A percentile compares a stretch with the other conserved stretches of the same genome.
Conservation (phyloP, 1,140 invertebrate species). For the Dryas iulia region DNA sequence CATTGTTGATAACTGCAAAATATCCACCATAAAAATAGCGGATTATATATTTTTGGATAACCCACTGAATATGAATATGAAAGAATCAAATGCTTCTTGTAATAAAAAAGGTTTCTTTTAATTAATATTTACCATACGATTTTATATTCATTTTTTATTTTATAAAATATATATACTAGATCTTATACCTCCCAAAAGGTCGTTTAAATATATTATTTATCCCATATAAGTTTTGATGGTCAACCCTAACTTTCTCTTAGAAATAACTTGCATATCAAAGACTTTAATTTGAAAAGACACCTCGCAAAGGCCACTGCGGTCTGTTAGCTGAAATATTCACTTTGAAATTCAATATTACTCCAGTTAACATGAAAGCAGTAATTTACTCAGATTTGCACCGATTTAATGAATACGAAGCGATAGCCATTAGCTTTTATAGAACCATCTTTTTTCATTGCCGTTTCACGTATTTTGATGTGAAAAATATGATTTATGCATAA, state of each 20-base stretch:
- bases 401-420: slow-evolving; percentile 28
- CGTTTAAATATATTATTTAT: not conserved
- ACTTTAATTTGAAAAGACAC: slow-evolving; percentile 34
- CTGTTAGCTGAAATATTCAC: slow-evolving; percentile 22
- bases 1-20: too few species aligned
- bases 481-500: slow-evolving; percentile 1
- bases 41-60: too few species aligned
- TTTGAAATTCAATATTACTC: slow-evolving; percentile 33
- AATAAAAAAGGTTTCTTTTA: too few species aligned
- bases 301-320: slow-evolving; percentile 23
- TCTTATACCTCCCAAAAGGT: not conserved
- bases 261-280: slow-evolving; percentile 29
- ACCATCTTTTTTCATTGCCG: slow-evolving; percentile 6
- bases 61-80: too few species aligned
- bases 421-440: slow-evolving; percentile 24
- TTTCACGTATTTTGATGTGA: slow-evolving; percentile 9
- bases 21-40: too few species aligned
- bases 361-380: slow-evolving; percentile 25
- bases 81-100: too few species aligned
- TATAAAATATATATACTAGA: not conserved
- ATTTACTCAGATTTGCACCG: slow-evolving; percentile 18
- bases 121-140: too few species aligned
- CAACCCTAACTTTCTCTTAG: slow-evolving; percentile 14
- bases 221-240: slow-evolving; percentile 6
- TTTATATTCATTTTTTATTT: not conserved